Percentiles rank a stretch among this genome's conserved stretches.
Conservation (phyloP, 2,797 vertebrate genomes). For the Hippocampus kuda region DNA sequence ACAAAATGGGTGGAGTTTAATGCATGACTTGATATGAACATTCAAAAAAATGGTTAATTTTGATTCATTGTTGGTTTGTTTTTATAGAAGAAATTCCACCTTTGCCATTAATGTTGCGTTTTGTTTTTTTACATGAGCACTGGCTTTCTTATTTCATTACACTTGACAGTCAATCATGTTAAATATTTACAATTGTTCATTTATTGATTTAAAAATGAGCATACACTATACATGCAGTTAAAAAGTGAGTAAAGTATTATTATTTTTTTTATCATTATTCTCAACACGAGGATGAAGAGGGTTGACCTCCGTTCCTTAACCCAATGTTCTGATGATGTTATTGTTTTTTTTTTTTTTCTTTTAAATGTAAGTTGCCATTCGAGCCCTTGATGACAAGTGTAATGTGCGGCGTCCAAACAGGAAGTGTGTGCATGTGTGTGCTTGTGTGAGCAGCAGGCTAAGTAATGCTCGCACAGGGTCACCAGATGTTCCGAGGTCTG, state of each 20-base stretch:
- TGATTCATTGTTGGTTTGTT: no score
- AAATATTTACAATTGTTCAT: neutral
- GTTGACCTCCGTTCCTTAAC: constrained; percentile 40
- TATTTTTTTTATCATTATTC: constrained; percentile 26
- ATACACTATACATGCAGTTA: neutral
- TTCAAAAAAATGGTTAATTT: no score
- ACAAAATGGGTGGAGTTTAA: no score
- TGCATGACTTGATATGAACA: no score
- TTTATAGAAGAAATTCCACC: no score
- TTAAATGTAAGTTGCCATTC: constrained; percentile 55
- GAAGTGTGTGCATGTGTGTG: constrained; percentile 43
- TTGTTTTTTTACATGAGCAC: neutral
- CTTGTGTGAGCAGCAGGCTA: constrained; percentile 47
- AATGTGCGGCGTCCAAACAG: constrained; percentile 54
- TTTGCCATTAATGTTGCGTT: no score
- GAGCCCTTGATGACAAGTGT: constrained; percentile 59
- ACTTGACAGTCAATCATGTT: neutral
- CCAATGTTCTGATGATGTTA: constrained; percentile 45
- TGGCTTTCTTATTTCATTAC: neutral
- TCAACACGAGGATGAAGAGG: constrained; percentile 43
- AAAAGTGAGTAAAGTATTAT: constrained; percentile 24
- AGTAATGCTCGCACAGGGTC: constrained; percentile 71
- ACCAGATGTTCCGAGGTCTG: constrained; percentile 70
- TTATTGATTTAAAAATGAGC: neutral
- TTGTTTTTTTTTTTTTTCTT: constrained; percentile 33